Base-by-base conservation (phyloP, 2,888 invertebrate species). In the Lottia scabra region DNA sequence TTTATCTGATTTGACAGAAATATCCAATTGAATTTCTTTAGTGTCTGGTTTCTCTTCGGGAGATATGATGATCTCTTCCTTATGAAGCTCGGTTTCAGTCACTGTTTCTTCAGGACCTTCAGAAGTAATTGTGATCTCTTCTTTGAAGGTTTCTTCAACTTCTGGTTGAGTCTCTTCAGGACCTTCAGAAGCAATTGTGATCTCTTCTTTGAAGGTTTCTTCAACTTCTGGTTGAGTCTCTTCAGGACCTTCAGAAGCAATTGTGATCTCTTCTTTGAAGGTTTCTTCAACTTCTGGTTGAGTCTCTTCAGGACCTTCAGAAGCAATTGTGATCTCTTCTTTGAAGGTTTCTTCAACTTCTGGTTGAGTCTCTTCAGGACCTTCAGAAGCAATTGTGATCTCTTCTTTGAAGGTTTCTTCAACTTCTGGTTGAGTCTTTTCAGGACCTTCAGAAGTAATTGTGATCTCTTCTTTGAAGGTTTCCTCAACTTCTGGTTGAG, bases 331-430 rank as follows among this genome's bases (percentile, higher is more conserved):
- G 23, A 63, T 44, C 30, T 68, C 68, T 26, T 43, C 26, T 15
- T 56, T 68, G 38, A 38, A 26, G 10, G 27, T 62, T 30, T 68
- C 68, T 26, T 68, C 68, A n/a, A 68, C 56, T 38, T 38, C 38
- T 19, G 27, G 62, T 16, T 19, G 30, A 1, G 23, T 15, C 27
- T 26, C 38, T 38, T 30, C 48, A 30, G 56, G 13, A 27, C 10
- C 68, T 15, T 23, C 19, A 12, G 13, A 56, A 23, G 8, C 56
- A 2, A 56, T 13, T 56, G 67, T 56, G 16, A 63, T 56, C 30
- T 68, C 68, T 26, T 43, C 26, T 15, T 45, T 44, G 26, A 23
- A 23, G n/a, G n/a, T 56, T 56, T 56, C 23, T 43, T 63, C 44
- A 38, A 38, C 38, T 38, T 38, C 38, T 38, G 38, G 38, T 38